A percentile compares a stretch with the other conserved stretches of the same genome.
Conservation (phyloP, 2,113 vertebrate genomes). For the Strix uralensis region DNA sequence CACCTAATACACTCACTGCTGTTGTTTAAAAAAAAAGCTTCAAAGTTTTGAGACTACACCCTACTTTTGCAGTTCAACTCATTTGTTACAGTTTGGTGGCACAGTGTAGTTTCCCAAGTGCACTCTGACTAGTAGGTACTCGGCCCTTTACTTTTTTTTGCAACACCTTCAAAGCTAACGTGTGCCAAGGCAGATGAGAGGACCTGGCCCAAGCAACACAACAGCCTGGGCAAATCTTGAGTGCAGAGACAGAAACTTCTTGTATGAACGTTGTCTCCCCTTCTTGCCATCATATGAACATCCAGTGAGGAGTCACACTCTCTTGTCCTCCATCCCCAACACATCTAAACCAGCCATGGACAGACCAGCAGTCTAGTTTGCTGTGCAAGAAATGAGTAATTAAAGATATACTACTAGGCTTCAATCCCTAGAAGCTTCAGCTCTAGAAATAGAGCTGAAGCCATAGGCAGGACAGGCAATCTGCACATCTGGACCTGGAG, state of each 20-base stretch:
- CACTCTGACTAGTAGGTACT: neutral
- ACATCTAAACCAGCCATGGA: neutral
- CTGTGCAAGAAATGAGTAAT: neutral
- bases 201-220: neutral
- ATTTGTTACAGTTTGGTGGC: neutral
- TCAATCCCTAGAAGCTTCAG: neutral
- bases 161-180: neutral
- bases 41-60: neutral
- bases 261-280: neutral
- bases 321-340: neutral
- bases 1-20: neutral
- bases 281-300: neutral
- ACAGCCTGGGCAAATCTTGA: accelerated
- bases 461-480: neutral
- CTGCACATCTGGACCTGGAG: neutral
- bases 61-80: neutral
- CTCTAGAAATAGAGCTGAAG: neutral
- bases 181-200: neutral
- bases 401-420: neutral
- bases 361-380: neutral
- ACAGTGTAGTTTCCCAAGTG: neutral
- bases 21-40: neutral
- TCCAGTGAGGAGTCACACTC: neutral
- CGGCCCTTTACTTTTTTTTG: neutral
- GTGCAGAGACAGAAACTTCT: neutral